Evolutionary conservation across 1,140 invertebrate species (phyloP).

Genomic region (Oncopeltus fasciatus): DNA sequence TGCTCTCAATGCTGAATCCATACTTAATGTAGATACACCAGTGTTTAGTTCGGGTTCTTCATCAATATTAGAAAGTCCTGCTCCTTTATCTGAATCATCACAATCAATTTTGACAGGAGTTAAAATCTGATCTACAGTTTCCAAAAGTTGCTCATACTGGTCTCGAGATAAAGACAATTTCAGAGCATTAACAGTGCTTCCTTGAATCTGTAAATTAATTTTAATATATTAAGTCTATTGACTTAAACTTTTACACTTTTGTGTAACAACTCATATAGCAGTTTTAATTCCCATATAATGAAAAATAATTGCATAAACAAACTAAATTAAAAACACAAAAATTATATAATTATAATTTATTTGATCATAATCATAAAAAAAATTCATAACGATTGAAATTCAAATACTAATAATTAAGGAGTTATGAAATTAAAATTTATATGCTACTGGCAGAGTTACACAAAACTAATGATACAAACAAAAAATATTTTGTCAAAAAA

Average conservation of each 20-base stretch:
- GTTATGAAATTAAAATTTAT: too few relatives aligned
- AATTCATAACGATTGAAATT: too few relatives aligned
- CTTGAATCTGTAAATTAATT: conserved; percentile 43
- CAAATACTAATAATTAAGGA: too few relatives aligned
- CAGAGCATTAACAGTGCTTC: conserved; percentile 65
- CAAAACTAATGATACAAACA: too few relatives aligned
- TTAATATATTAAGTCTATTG: too few relatives aligned
- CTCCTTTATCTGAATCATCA: background rate
- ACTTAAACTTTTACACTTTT: background rate
- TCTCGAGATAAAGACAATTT: conserved; percentile 69
- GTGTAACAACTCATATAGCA: background rate
- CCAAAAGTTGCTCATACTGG: conserved; percentile 78
- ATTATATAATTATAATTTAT: too few relatives aligned
- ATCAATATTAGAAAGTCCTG: conserved; percentile 27
- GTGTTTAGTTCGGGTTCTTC: conserved; percentile 29
- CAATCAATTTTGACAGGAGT: conserved; percentile 11
- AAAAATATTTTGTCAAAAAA: too few relatives aligned
- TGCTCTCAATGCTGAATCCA: conserved; percentile 42
- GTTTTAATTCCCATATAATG: background rate
- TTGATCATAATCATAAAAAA: too few relatives aligned
- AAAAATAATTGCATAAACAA: background rate
- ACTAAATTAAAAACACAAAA: too few relatives aligned
- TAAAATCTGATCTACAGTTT: conserved; percentile 44
- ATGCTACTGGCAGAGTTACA: too few relatives aligned
- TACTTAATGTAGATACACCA: conserved; percentile 37